Percentiles rank a stretch among this genome's conserved stretches.
These are phyloP conservation scores for Aporrectodea caliginosa DNA, from an alignment of 1,140 invertebrate species.

Conservation along the genomic window DNA sequence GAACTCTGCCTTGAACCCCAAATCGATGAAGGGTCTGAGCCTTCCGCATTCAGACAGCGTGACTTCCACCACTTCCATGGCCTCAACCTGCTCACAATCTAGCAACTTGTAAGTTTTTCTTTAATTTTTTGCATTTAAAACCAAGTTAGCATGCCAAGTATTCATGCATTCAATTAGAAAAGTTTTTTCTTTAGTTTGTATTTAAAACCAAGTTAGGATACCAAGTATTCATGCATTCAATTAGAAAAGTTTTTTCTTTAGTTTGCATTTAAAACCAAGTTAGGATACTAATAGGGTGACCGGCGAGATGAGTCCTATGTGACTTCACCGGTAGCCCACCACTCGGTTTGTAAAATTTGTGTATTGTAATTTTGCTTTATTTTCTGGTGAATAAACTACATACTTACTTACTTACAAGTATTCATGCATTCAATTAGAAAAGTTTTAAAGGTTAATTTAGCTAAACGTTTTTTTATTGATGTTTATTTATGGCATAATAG, in stretches of 20 bases:
- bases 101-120: neutral
- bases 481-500: too few relatives aligned
- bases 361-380: too few relatives aligned
- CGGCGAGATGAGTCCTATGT: too few relatives aligned
- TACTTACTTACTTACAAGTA: too few relatives aligned
- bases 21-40: neutral
- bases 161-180: neutral
- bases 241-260: neutral
- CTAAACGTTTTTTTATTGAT: too few relatives aligned
- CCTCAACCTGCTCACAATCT: neutral
- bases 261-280: neutral
- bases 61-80: neutral
- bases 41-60: neutral
- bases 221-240: neutral
- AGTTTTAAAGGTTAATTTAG: too few relatives aligned
- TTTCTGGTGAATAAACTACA: too few relatives aligned
- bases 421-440: neutral
- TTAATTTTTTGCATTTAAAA: neutral
- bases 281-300: too few relatives aligned
- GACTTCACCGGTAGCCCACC: too few relatives aligned
- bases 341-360: too few relatives aligned
- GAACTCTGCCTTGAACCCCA: neutral
- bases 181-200: neutral
- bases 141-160: neutral
- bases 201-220: neutral